These are phyloP conservation scores for Pardosa pseudoannulata DNA, from an alignment of 2,888 invertebrate genomes.

Conservation along the genomic window DNA sequence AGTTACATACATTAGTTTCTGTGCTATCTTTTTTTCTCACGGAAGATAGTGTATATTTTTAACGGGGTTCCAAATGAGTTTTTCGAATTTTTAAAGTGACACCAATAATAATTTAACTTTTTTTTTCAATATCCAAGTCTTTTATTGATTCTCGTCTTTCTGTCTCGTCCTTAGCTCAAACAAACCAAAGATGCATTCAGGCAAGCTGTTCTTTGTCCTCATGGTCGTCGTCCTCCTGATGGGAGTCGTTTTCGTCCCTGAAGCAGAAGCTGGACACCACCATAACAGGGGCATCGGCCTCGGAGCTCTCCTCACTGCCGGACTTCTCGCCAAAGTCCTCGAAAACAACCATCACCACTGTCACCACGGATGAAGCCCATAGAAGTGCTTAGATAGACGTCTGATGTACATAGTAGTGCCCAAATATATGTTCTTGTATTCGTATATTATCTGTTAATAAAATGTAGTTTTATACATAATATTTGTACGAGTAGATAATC, in stretches of 20 bases:
- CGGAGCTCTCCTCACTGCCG: slow-evolving; percentile 49
- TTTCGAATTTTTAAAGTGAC: no score
- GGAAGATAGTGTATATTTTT: no score
- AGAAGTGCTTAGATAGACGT: not conserved
- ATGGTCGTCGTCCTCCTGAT: slow-evolving; percentile 25
- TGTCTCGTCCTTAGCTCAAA: no score
- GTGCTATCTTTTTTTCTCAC: no score
- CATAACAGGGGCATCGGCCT: slow-evolving; percentile 5
- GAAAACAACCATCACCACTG: slow-evolving; percentile 57
- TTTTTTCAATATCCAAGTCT: no score
- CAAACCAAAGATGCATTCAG: slow-evolving; percentile 47
- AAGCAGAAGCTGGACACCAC: slow-evolving; percentile 35
- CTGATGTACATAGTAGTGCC: not conserved
- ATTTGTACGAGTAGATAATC: no score
- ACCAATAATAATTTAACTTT: no score
- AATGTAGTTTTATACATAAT: not conserved
- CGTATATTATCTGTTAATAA: slow-evolving; percentile 36
- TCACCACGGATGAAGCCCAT: slow-evolving; percentile 40
- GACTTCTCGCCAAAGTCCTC: slow-evolving; percentile 49
- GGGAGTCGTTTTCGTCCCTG: slow-evolving; percentile 38
- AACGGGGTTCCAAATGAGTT: no score
- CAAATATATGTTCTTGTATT: not conserved
- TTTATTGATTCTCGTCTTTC: no score
- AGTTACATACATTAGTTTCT: no score
- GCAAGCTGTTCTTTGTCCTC: slow-evolving; percentile 31